These are phyloP conservation scores for Caenorhabditis plicata DNA, from an alignment of 2,888 invertebrate genomes.

Conservation along the genomic window DNA sequence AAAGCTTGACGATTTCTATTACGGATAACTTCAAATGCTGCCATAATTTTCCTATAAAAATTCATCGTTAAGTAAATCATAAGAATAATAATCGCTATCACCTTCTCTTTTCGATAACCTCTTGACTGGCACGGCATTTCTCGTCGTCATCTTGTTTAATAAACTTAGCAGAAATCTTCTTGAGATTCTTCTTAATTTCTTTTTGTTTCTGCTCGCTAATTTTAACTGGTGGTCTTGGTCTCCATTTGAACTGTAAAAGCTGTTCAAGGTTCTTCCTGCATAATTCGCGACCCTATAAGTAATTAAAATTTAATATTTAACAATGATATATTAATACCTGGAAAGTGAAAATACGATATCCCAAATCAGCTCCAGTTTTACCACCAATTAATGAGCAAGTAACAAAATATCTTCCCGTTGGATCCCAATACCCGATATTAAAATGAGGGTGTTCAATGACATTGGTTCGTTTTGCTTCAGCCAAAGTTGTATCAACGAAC, in stretches of 20 bases:
- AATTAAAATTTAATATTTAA: no score
- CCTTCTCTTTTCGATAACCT: conserved; percentile 52
- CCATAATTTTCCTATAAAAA: conserved; percentile 53
- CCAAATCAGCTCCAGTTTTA: conserved; percentile 72
- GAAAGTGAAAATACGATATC: conserved; percentile 97
- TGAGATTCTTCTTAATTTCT: conserved; percentile 93
- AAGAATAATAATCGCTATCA: background rate
- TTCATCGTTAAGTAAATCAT: background rate
- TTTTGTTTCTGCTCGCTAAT: conserved; percentile 80
- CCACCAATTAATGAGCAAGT: conserved; percentile 91
- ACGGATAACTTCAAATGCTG: conserved; percentile 52
- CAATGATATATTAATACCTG: no score
- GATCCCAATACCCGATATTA: conserved; percentile 88
- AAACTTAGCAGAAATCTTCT: conserved; percentile 92
- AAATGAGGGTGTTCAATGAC: conserved; percentile 51
- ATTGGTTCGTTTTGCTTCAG: conserved; percentile 52
- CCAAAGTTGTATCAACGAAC: conserved; percentile 60
- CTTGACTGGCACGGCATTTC: conserved; percentile 58
- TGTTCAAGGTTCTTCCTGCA: conserved; percentile 84
- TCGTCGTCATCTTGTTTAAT: conserved; percentile 81
- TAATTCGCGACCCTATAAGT: conserved; percentile 72
- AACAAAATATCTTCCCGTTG: conserved; percentile 93
- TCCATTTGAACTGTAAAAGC: conserved; percentile 92
- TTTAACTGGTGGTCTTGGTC: conserved; percentile 86
- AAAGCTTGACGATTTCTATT: conserved; percentile 34